Percentiles rank a stretch among this genome's conserved stretches.
phyloP scores from a whole-genome alignment of 1,140 invertebrate genomes.

The Drosophila suzukii region DNA sequence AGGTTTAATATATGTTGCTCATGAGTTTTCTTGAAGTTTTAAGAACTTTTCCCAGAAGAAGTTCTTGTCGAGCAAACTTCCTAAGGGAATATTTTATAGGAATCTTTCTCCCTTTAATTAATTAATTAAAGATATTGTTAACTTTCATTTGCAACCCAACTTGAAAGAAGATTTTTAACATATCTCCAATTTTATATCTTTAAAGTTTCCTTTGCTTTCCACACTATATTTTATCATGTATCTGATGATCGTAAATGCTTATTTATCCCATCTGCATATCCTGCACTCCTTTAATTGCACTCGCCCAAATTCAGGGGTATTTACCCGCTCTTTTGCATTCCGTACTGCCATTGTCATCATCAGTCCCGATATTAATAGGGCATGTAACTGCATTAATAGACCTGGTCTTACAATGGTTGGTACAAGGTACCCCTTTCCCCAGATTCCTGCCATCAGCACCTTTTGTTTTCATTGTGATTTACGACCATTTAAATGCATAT shows the following conservation, averaged over 20 bases:
- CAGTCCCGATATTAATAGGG: conserved; percentile 50
- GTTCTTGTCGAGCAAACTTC: neutral
- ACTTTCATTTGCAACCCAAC: too few relatives aligned
- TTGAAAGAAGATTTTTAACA: too few relatives aligned
- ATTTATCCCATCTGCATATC: neutral
- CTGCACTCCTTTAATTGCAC: conserved; percentile 9
- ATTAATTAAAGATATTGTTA: neutral
- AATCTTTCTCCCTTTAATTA: too few relatives aligned
- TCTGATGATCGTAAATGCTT: neutral
- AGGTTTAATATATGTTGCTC: conserved; percentile 12
- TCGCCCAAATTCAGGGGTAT: neutral
- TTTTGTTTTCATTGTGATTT: conserved; percentile 79
- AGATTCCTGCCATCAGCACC: conserved; percentile 42
- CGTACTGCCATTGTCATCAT: conserved; percentile 3
- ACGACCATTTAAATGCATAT: conserved; percentile 78
- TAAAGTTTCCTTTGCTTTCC: too few relatives aligned
- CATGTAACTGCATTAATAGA: conserved; percentile 63
- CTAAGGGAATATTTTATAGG: neutral
- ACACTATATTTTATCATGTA: neutral
- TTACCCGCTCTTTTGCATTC: too few relatives aligned
- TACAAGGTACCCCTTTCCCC: neutral
- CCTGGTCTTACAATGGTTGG: conserved; percentile 46
- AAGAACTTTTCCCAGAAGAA: conserved; percentile 5
- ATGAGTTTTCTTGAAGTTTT: neutral
- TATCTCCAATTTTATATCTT: too few relatives aligned